Percentiles rank a stretch among this genome's conserved stretches.
Evolutionary conservation across 2,797 vertebrate species (phyloP).

Genomic region (Pempheris klunzingeri): DNA sequence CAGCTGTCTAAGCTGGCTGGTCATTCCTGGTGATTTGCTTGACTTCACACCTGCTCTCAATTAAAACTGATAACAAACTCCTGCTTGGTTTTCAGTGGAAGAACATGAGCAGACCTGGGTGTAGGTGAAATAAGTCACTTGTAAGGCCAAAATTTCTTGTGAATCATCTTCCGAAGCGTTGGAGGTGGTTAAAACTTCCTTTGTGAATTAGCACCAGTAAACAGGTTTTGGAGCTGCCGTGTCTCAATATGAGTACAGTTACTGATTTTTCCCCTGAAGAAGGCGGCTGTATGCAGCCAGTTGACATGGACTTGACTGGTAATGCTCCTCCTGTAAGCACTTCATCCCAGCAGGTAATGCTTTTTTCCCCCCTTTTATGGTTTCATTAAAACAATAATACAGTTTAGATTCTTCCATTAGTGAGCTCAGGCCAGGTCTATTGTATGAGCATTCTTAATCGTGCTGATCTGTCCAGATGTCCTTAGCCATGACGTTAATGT

Average conservation of each 20-base stretch:
- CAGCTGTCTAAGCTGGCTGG: constrained; percentile 32
- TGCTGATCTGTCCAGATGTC: background rate
- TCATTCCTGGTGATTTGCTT: background rate
- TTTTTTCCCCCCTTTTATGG: background rate
- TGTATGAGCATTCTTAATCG: background rate
- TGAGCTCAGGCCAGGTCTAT: background rate
- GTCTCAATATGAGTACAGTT: constrained; percentile 60
- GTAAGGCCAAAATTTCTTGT: background rate
- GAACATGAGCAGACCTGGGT: background rate
- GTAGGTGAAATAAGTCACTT: background rate
- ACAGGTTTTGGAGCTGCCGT: background rate
- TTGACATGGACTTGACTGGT: constrained; percentile 79
- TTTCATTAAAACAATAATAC: background rate
- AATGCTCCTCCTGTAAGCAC: constrained; percentile 34
- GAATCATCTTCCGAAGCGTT: background rate
- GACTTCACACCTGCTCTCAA: constrained; percentile 64
- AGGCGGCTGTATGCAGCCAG: constrained; percentile 38
- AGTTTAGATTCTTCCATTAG: background rate
- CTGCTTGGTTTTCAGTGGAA: background rate
- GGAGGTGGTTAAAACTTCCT: background rate
- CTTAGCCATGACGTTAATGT: background rate
- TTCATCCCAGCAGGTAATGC: constrained; percentile 54
- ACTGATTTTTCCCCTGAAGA: constrained; percentile 59
- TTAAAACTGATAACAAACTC: constrained; percentile 55
- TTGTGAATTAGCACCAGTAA: background rate